phyloP scores from a whole-genome alignment of 1,140 invertebrate species.

The Lysiphlebus fabarum region DNA sequence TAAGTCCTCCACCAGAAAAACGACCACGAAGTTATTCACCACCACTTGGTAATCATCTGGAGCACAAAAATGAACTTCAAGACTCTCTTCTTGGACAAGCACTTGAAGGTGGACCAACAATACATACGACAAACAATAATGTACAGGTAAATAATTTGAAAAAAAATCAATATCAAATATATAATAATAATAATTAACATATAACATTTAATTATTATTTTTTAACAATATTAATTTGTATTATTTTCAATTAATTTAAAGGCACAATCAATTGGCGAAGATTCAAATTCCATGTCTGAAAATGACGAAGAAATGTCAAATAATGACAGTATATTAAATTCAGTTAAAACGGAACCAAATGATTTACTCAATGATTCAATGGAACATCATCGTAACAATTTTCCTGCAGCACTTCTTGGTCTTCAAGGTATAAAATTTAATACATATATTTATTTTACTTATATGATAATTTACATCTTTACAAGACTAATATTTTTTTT shows the following conservation, averaged over 20 bases:
- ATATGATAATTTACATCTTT: background rate
- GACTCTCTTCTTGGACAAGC: conserved; percentile 72
- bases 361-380: conserved; percentile 55
- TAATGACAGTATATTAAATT: conserved; percentile 64
- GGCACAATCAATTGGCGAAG: conserved; percentile 74
- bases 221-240: conserved; percentile 21
- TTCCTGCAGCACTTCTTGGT: conserved; percentile 69
- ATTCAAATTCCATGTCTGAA: conserved; percentile 64
- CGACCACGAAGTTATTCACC: conserved; percentile 58
- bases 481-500: too few relatives aligned
- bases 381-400: conserved; percentile 56
- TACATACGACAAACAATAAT: conserved; percentile 53
- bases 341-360: conserved; percentile 62
- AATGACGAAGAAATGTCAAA: conserved; percentile 65
- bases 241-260: conserved; percentile 31
- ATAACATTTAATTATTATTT: conserved; percentile 13
- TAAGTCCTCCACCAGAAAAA: conserved; percentile 58
- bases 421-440: conserved; percentile 62
- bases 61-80: conserved; percentile 59
- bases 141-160: conserved; percentile 39
- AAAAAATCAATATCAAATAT: conserved; percentile 4
- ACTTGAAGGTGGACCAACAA: conserved; percentile 63
- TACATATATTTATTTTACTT: background rate
- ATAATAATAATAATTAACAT: conserved; percentile 5
- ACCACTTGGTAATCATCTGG: conserved; percentile 51